A percentile compares a stretch with the other conserved stretches of the same genome.
Evolutionary conservation across 2,888 invertebrate species (phyloP).

Genomic region (Iselma pallidipennis): DNA sequence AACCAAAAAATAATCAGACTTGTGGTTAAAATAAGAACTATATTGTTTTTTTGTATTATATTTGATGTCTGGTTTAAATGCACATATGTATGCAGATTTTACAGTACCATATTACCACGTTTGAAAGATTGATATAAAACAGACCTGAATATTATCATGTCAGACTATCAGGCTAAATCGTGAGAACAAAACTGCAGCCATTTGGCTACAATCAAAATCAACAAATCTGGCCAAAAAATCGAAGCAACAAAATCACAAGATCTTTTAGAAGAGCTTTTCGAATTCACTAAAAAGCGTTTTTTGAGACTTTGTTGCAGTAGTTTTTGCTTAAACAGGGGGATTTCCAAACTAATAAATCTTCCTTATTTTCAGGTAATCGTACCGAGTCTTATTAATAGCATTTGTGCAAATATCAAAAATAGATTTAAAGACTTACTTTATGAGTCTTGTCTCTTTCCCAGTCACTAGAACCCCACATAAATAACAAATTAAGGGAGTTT

Average conservation of each 20-base stretch:
- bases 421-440: background rate
- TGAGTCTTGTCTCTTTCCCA: too few species aligned
- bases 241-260: too few species aligned
- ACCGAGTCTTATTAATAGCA: background rate
- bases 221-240: background rate
- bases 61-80: background rate
- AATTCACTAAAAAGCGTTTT: too few species aligned
- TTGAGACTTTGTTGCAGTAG: too few species aligned
- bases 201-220: background rate
- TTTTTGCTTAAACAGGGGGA: too few species aligned
- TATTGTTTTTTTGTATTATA: too few species aligned
- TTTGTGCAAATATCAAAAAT: background rate
- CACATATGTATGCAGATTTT: background rate
- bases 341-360: background rate
- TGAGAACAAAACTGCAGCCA: background rate
- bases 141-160: background rate
- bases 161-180: background rate
- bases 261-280: too few species aligned
- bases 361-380: background rate
- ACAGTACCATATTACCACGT: background rate
- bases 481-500: too few species aligned
- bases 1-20: too few species aligned
- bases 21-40: too few species aligned
- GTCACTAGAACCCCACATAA: too few species aligned
- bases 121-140: background rate